Conservation (phyloP, 2,888 invertebrate genomes). For the Amiota communis region DNA sequence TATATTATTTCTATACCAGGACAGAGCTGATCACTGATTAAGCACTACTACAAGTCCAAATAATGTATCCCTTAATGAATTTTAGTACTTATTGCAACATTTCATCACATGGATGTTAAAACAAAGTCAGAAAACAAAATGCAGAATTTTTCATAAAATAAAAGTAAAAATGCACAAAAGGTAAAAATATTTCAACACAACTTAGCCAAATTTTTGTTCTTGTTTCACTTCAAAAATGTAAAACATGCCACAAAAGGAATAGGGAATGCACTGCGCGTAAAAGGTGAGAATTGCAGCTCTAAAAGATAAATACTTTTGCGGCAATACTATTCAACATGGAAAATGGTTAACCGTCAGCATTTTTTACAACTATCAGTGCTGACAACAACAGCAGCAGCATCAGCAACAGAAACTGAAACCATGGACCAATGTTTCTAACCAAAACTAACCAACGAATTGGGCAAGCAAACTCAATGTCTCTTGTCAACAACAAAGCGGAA, state of each 20-base stretch:
- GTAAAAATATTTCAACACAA: neutral
- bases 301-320: constrained; percentile 18
- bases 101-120: too few relatives aligned
- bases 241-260: neutral
- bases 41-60: too few relatives aligned
- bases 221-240: neutral
- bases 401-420: neutral
- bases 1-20: too few relatives aligned
- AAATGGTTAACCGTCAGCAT: constrained; percentile 21
- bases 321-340: neutral
- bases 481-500: too few relatives aligned
- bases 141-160: too few relatives aligned
- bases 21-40: too few relatives aligned
- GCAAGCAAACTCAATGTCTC: too few relatives aligned
- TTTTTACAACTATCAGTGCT: neutral
- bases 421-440: too few relatives aligned
- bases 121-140: too few relatives aligned
- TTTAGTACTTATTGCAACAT: too few relatives aligned
- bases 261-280: neutral
- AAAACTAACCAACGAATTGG: too few relatives aligned
- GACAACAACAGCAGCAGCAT: constrained; percentile 5
- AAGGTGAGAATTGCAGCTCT: neutral
- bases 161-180: neutral
- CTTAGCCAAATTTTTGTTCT: constrained; percentile 1
- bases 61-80: too few relatives aligned